phyloP scores from a whole-genome alignment of 2,113 vertebrate species.

The Oncorhynchus mykiss region DNA sequence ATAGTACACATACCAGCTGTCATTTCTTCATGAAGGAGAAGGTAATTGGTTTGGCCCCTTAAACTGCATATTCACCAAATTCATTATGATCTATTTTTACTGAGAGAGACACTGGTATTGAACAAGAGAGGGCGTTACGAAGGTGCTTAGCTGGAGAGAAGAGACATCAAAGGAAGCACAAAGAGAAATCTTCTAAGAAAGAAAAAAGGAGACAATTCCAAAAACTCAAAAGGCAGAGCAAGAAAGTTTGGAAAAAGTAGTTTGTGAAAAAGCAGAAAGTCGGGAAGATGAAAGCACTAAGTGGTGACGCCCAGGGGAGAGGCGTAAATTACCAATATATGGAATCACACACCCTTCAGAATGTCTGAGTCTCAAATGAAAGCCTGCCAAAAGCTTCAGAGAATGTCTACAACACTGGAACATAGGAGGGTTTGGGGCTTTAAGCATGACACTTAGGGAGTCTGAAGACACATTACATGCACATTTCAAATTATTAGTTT shows the following conservation, averaged over 20 bases:
- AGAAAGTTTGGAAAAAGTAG: background rate
- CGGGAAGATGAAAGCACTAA: conserved; percentile 38
- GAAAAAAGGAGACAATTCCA: background rate
- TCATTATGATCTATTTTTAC: conserved; percentile 40
- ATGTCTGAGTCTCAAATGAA: conserved; percentile 40
- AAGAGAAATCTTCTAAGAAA: background rate
- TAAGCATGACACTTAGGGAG: conserved; percentile 18
- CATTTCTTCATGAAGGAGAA: conserved; percentile 28
- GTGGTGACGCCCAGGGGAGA: conserved; percentile 19
- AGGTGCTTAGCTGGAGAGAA: conserved; percentile 21
- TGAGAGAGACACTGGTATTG: conserved; percentile 30
- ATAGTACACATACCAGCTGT: conserved; percentile 29
- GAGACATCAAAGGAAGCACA: background rate
- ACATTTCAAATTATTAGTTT: background rate
- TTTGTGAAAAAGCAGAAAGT: background rate
- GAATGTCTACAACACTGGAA: conserved; percentile 2
- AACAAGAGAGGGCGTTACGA: conserved; percentile 19
- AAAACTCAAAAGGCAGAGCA: background rate
- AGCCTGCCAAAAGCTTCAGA: conserved; percentile 25
- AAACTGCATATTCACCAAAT: conserved; percentile 30
- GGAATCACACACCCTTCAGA: conserved; percentile 37
- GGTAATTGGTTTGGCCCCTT: conserved; percentile 50
- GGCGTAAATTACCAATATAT: conserved; percentile 40
- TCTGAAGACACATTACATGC: conserved; percentile 15
- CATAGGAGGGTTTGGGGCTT: conserved; percentile 9